Conservation (phyloP, 2,888 invertebrate genomes). For the Monochamus alternatus region DNA sequence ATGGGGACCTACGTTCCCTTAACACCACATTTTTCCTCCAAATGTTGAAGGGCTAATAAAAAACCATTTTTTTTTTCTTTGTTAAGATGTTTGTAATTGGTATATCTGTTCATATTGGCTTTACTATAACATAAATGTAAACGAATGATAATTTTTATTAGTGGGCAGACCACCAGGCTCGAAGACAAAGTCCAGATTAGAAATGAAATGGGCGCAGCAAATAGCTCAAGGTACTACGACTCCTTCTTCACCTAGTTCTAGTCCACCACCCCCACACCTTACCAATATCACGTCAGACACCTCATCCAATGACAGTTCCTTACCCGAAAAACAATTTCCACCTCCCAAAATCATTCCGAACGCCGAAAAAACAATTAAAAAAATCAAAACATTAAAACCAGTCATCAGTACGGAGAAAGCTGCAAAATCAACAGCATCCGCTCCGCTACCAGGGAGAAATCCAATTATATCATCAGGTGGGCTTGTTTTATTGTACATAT, state of each 20-base stretch:
- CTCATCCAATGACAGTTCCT: conserved; percentile 48
- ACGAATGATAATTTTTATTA: conserved; percentile 57
- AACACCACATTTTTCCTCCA: too few relatives aligned
- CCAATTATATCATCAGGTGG: conserved; percentile 34
- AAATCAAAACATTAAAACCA: conserved; percentile 60
- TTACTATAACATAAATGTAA: too few relatives aligned
- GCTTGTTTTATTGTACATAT: conserved; percentile 35
- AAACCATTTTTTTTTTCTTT: too few relatives aligned
- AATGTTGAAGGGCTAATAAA: too few relatives aligned
- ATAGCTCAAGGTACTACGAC: conserved; percentile 66
- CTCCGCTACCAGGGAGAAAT: conserved; percentile 39
- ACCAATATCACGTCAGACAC: conserved; percentile 48
- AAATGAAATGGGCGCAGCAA: conserved; percentile 66
- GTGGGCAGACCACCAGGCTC: conserved; percentile 73
- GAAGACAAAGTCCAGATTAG: conserved; percentile 63
- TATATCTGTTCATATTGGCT: too few relatives aligned
- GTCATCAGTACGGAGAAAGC: conserved; percentile 42
- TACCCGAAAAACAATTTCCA: conserved; percentile 43
- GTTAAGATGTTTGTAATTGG: too few relatives aligned
- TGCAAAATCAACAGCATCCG: conserved; percentile 24
- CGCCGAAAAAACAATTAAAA: conserved; percentile 49
- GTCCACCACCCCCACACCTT: conserved; percentile 41
- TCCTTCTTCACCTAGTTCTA: conserved; percentile 42
- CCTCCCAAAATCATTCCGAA: conserved; percentile 40
- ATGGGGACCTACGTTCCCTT: too few relatives aligned